Base-by-base conservation (phyloP, 2,888 invertebrate genomes). In the Scotopteryx bipunctaria region DNA sequence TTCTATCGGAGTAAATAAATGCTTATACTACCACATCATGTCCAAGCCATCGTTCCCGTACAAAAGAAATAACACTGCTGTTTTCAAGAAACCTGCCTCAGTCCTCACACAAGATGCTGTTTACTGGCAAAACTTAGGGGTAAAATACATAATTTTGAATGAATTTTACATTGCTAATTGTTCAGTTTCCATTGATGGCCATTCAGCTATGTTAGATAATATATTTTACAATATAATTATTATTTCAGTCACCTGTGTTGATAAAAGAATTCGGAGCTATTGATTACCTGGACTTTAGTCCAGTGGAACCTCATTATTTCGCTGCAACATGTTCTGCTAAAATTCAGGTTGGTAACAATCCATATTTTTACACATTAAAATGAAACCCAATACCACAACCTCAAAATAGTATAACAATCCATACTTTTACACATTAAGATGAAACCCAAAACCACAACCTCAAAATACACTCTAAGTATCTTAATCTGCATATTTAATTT, bases 241-340 rank as follows among this genome's bases (percentile, higher is more conserved):
- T n/a, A 38, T 83, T 86, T 50, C 76, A 88, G 98, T 91, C 93
- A 50, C 97, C 98, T 16, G 95, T 97, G 1, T 91, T 97, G 27
- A 93, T 97, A 0, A 98, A 98, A 81, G 98, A 99, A 82, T 97
- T 96, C 83, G 97, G 97, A 14, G 94, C 96, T 0, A 96, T 99
- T 45, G 97, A 98, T 74, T 95, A 96, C 72, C 93, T 99, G 32
- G 96, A 98, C 77, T 97, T 99, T 75, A 96, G 96, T 55, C 97
- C 97, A 0, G 92, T 94, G 5, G 95, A 97, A 71, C 98, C 98
- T 0, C 93, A 96, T 86, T 94, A 96, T 77, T 96, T 98, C 88
- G 98, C 98, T 4, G 96, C 97, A 11, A 98, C 99, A 45, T 97
- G 96, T 76, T 98, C 98, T 0, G 96, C 96, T 0, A 92, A 96